Percentiles rank a stretch among this genome's conserved stretches.
Conservation (phyloP, 1,140 invertebrate genomes). For the Sinonovacula constricta region DNA sequence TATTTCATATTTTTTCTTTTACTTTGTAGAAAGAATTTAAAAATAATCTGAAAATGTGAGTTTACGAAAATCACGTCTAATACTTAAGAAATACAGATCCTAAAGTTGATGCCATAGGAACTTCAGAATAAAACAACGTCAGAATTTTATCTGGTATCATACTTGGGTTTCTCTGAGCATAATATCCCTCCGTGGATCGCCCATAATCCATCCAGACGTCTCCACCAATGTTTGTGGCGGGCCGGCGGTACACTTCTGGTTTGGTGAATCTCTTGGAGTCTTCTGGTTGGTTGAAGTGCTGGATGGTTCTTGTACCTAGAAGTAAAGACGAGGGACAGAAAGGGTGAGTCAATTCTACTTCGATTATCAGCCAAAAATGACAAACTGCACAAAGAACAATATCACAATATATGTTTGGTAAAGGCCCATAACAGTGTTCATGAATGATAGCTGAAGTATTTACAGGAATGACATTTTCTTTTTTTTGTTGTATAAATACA, state of each 20-base stretch:
- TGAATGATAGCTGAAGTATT: too few relatives aligned
- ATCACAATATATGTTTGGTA: too few relatives aligned
- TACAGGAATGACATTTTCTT: too few relatives aligned
- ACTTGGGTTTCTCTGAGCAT: slow-evolving; percentile 75
- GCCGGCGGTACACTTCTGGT: slow-evolving; percentile 74
- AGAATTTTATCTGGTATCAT: too few relatives aligned
- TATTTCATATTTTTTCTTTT: not conserved
- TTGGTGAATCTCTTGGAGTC: slow-evolving; percentile 70
- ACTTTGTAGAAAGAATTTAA: not conserved
- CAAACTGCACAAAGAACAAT: too few relatives aligned
- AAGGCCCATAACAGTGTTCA: too few relatives aligned
- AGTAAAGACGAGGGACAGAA: too few relatives aligned
- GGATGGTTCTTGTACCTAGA: slow-evolving; percentile 69
- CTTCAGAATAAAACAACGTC: not conserved
- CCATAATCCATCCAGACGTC: slow-evolving; percentile 72
- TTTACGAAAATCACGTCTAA: not conserved
- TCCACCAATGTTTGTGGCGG: slow-evolving; percentile 73
- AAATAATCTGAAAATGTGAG: not conserved
- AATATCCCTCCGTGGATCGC: slow-evolving; percentile 75
- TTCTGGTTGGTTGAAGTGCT: slow-evolving; percentile 71
- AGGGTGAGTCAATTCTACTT: too few relatives aligned
- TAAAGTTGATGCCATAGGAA: not conserved
- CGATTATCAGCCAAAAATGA: too few relatives aligned
- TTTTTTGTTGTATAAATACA: too few relatives aligned
- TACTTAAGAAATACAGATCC: not conserved